Conservation (phyloP, 1,140 invertebrate species). For the Ceratina japonica region DNA sequence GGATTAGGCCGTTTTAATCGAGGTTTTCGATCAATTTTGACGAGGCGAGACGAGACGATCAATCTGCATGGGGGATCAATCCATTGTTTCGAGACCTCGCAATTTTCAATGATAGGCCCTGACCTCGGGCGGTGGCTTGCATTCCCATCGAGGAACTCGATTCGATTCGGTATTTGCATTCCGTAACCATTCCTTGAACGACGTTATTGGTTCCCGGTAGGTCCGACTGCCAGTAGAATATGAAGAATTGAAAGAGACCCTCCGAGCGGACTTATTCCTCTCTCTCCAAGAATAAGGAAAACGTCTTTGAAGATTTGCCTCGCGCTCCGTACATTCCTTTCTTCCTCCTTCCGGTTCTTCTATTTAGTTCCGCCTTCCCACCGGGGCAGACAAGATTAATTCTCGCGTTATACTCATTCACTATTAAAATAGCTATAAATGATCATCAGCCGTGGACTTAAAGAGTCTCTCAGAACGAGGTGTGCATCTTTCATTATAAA, state of each 20-base stretch:
- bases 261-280: background rate
- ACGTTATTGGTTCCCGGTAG: slow-evolving; percentile 37
- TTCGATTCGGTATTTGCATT: slow-evolving; percentile 37
- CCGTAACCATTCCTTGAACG: slow-evolving; percentile 34
- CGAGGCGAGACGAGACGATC: background rate
- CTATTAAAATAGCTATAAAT: no score
- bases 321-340: background rate
- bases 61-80: background rate
- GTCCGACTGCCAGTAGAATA: slow-evolving; percentile 11
- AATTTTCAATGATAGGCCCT: slow-evolving; percentile 5
- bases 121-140: background rate
- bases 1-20: no score
- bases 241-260: slow-evolving; percentile 26
- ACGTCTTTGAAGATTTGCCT: slow-evolving; percentile 33
- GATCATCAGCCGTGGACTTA: background rate
- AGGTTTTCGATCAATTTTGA: background rate
- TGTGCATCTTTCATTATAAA: background rate
- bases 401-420: background rate
- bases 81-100: slow-evolving; percentile 2
- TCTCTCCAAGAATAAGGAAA: background rate
- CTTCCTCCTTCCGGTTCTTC: no score
- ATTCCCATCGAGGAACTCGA: slow-evolving; percentile 7
- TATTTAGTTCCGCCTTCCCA: background rate
- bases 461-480: background rate
- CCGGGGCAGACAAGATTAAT: background rate